These are phyloP conservation scores for Tinamus major DNA, from an alignment of 2,797 vertebrate genomes.

Conservation along the genomic window DNA sequence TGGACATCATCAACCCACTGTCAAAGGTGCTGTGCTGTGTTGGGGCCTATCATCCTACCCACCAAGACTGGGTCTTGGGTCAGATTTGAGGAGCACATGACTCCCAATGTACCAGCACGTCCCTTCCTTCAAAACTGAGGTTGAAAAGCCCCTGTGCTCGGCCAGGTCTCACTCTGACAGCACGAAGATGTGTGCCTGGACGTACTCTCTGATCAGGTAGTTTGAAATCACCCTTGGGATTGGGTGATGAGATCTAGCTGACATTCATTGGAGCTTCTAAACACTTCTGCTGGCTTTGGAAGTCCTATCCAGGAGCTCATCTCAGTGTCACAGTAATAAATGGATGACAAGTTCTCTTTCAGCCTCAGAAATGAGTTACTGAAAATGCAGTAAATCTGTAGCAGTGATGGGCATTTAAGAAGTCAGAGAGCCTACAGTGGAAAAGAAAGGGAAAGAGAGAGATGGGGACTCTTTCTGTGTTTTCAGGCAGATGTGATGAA, in stretches of 20 bases:
- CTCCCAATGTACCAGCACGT: not conserved
- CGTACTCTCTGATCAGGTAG: not conserved
- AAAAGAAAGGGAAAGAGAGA: not conserved
- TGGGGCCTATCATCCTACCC: not conserved
- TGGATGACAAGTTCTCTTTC: not conserved
- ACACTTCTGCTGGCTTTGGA: slow-evolving; percentile 1
- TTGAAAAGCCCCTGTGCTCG: not conserved
- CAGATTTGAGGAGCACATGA: not conserved
- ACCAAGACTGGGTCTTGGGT: not conserved
- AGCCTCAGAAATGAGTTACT: not conserved
- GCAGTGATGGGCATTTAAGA: not conserved
- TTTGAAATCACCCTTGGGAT: not conserved
- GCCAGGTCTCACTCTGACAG: not conserved
- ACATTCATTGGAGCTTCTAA: slow-evolving; percentile 15
- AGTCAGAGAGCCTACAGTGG: not conserved
- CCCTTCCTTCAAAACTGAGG: not conserved
- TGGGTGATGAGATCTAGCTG: not conserved
- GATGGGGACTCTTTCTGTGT: not conserved
- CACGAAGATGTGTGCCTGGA: not conserved
- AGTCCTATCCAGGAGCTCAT: not conserved
- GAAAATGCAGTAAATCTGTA: not conserved
- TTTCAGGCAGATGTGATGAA: not conserved
- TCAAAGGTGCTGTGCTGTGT: not conserved
- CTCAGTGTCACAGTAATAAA: not conserved
- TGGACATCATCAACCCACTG: not conserved